Percentiles rank a stretch among this genome's conserved stretches.
phyloP scores from a whole-genome alignment of 2,888 invertebrate genomes.

The Eulithis prunata region DNA sequence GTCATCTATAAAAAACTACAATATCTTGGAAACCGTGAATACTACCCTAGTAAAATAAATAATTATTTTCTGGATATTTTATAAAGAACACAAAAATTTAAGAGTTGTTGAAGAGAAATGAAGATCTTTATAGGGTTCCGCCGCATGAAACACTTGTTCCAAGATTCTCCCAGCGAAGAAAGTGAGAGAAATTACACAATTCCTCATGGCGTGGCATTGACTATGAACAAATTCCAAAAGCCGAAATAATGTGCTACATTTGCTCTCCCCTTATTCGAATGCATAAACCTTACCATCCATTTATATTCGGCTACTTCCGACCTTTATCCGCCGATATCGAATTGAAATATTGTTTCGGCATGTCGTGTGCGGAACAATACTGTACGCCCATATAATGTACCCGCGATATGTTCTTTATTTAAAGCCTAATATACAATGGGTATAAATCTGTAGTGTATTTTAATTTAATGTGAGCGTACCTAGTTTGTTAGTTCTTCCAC shows the following conservation, averaged over 20 bases:
- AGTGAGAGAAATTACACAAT: neutral
- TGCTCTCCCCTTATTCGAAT: constrained; percentile 70
- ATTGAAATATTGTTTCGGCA: constrained; percentile 81
- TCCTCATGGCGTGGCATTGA: constrained; percentile 11
- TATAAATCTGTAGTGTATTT: constrained; percentile 53
- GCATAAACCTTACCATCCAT: constrained; percentile 76
- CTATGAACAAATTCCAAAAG: constrained; percentile 27
- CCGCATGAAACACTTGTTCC: neutral
- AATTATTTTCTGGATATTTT: too few species aligned
- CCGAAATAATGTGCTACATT: constrained; percentile 53
- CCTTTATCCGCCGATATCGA: constrained; percentile 79
- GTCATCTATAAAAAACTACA: too few species aligned
- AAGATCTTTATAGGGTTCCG: too few species aligned
- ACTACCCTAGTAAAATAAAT: too few species aligned
- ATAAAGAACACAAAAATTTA: too few species aligned
- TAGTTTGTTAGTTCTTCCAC: too few species aligned
- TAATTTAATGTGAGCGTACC: too few species aligned
- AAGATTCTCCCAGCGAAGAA: neutral
- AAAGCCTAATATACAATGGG: constrained; percentile 30
- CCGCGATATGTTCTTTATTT: constrained; percentile 31
- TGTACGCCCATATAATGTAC: constrained; percentile 37
- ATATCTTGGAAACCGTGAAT: too few species aligned
- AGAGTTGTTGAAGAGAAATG: too few species aligned
- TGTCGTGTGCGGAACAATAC: constrained; percentile 68
- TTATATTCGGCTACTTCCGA: constrained; percentile 81